A percentile compares a stretch with the other conserved stretches of the same genome.
Evolutionary conservation across 2,797 vertebrate genomes (phyloP).

Genomic region (Microchirus variegatus): DNA sequence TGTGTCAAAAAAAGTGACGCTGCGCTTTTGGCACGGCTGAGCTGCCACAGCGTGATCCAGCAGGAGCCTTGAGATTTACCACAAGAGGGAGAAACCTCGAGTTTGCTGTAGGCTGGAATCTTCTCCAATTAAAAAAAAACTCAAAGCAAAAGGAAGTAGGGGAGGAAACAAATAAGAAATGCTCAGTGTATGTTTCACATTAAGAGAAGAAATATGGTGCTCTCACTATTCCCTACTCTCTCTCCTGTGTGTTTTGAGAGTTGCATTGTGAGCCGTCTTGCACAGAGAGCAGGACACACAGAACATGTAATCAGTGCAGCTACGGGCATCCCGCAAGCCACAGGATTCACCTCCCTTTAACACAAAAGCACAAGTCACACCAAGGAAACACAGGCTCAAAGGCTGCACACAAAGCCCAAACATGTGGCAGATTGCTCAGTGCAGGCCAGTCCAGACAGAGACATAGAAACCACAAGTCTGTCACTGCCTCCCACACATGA

Average conservation of each 20-base stretch:
- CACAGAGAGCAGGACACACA: constrained; percentile 53
- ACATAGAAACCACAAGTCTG: constrained; percentile 71
- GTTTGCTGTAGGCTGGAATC: constrained; percentile 53
- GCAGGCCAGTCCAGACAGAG: constrained; percentile 68
- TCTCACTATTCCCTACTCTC: constrained; percentile 10
- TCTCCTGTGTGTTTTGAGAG: constrained; percentile 30
- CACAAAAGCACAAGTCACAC: constrained; percentile 67
- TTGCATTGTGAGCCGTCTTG: constrained; percentile 23
- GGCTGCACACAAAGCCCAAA: constrained; percentile 67
- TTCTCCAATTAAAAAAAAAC: constrained; percentile 54
- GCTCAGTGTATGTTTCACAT: constrained; percentile 67
- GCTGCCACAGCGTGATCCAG: constrained; percentile 49
- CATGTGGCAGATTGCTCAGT: constrained; percentile 73
- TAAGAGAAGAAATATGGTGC: constrained; percentile 51
- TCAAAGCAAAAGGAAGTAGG: constrained; percentile 49
- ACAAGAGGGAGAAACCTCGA: constrained; percentile 72
- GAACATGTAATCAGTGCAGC: constrained; percentile 71
- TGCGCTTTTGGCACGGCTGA: constrained; percentile 61
- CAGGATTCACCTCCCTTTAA: constrained; percentile 53
- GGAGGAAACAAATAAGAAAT: constrained; percentile 71
- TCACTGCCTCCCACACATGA: constrained; percentile 69
- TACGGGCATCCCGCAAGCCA: constrained; percentile 53
- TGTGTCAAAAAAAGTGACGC: constrained; percentile 69
- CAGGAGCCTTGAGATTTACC: constrained; percentile 65
- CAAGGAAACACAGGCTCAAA: constrained; percentile 61